A percentile compares a stretch with the other conserved stretches of the same genome.
These are phyloP conservation scores for Geodia barretti DNA, from an alignment of 37 sponge, comb jelly and placozoan genomes.

Conservation along the genomic window DNA sequence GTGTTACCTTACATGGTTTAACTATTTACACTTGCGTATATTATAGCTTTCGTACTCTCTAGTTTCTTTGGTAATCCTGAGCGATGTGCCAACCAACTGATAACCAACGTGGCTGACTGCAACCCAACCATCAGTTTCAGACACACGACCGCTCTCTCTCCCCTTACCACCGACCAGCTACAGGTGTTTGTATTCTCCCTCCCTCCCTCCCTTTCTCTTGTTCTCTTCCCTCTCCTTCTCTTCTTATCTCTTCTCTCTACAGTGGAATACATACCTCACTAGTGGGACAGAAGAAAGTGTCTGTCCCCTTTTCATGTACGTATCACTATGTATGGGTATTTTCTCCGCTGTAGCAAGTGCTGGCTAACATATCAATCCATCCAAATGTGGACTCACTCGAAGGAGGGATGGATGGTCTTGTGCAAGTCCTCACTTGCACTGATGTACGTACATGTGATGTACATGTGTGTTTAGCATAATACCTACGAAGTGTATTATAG, in stretches of 20 bases:
- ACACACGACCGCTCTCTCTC: not conserved
- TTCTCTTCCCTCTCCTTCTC: too few relatives aligned
- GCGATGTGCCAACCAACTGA: not conserved
- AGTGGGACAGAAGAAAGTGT: not conserved
- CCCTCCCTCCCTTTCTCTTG: too few relatives aligned
- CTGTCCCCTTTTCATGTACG: not conserved
- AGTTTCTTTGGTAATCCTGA: not conserved
- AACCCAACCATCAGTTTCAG: not conserved
- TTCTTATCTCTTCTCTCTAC: not conserved
- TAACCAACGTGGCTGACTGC: not conserved
- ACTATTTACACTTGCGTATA: too few relatives aligned
- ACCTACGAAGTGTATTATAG: too few relatives aligned
- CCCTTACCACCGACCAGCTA: not conserved
- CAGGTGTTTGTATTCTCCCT: too few relatives aligned
- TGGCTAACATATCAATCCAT: not conserved
- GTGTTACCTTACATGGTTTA: too few relatives aligned
- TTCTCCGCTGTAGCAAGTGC: too few relatives aligned
- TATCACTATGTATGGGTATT: too few relatives aligned
- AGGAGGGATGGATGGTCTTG: slow-evolving; percentile 75
- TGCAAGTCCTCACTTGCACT: slow-evolving; percentile 57
- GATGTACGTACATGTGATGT: too few relatives aligned
- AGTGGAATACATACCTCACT: not conserved
- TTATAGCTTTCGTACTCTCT: too few relatives aligned
- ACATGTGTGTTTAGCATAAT: too few relatives aligned
- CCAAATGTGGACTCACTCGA: slow-evolving; percentile 72